Base-by-base conservation (phyloP, 2,888 invertebrate genomes). In the Aspidiotus destructor region DNA sequence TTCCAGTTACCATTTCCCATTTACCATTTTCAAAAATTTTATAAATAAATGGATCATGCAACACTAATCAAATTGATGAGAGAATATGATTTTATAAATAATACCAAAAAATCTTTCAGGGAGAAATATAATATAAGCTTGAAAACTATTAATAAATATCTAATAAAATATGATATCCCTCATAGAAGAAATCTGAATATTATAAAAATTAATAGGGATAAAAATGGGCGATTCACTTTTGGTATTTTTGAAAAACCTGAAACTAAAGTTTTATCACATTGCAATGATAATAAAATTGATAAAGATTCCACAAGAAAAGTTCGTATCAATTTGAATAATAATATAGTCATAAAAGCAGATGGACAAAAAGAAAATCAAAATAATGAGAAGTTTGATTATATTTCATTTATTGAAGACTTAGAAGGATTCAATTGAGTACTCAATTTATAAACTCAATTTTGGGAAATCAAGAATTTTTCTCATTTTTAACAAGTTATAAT, bases 11-110 rank as follows among this genome's bases (percentile, higher is more conserved):
- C 60, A 60, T 60, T 60, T 60, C 17, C 55, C 55, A 55, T 55
- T 13, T 55, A 55, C 55, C 55, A 55, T n/a, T 55, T 60, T 40
- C 6, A 60, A 60, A 60, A 60, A 17, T 8, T 60, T 60, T 60
- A 60, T 60, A 60, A 60, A 60, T 60, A 60, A 60, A 60, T 60
- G 60, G 60, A 60, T 60, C 60, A 60, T 60, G 60, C 60, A 60
- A 60, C 60, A 60, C 60, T 60, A 28, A 60, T 60, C 60, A 16
- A 60, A 11, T 60, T 60, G 60, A 60, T 60, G 60, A 60, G 60
- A 60, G 60, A 60, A 60, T 60, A 60, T 60, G 60, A 60, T 60
- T 60, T 60, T 8, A 60, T 60, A 60, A 60, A 60, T 60, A 60
- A 60, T 60, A 60, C 60, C 1, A 60, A 60, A 60, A 60, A 60